Evolutionary conservation across 1,140 invertebrate species (phyloP), one percentile per base, ranked within the genome.

Genomic region (Diprion similis): DNA sequence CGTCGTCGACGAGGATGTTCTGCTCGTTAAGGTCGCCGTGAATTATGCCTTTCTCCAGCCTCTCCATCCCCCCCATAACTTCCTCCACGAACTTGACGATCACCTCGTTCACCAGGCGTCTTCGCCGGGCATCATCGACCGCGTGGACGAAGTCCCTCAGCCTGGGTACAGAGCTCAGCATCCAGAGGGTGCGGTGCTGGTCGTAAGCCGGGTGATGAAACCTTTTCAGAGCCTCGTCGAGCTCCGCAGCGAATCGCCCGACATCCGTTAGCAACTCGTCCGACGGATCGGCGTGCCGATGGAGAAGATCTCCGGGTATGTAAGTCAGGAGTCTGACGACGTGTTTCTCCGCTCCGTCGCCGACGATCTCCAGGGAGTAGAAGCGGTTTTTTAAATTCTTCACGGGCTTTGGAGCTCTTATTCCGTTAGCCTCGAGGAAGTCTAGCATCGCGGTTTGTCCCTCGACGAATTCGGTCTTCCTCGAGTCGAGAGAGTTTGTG

Each of bases 21-120:
- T 95, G 94, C 80, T 97, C 96, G 81, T 98, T 98, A 47, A 96
- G 89, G 83, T 98, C 96, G 6, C 96, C 97, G 81, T 98, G 96
- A 73, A 98, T 93, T 13, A 95, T 89, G 65, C 95, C 94, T 84
- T 88, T 90, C 70, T 92, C 91, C 45, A 96, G 84, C 1, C 89
- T 84, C 1, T 90, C 79, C 6, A 89, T 82, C 2, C 87, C 81
- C 0, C 76, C 87, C 0, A 94, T 75, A 1, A 97, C 92, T 0
- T 90, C 86, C 7, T 88, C 82, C 70, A 93, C 90, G 82, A 95
- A 97, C 19, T 89, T 86, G 24, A 89, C 81, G 0, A 96, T 90
- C 1, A 96, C 89, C 75, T 92, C 88, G 48, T 90, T 87, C 1
- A 92, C 90, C 19, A 95, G 76, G 13, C 89, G 81, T 66, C 88